Conservation (phyloP, 2,888 invertebrate genomes). For the Xestia sexstrigata region DNA sequence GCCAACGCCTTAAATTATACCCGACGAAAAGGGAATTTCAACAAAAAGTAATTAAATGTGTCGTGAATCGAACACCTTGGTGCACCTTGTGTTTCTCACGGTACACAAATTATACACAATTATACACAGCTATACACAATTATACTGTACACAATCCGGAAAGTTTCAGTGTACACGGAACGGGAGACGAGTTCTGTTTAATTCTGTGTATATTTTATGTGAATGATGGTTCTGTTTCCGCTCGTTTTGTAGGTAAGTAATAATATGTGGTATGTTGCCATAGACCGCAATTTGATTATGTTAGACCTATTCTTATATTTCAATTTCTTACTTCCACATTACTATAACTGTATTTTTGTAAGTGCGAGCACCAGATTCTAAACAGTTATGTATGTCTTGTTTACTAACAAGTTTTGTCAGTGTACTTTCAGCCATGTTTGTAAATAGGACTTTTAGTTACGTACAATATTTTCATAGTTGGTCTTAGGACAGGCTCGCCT, state of each 20-base stretch:
- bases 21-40: slow-evolving; percentile 59
- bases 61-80: slow-evolving; percentile 67
- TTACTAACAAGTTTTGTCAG: neutral
- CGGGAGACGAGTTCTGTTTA: slow-evolving; percentile 50
- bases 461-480: neutral
- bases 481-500: neutral
- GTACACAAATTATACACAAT: slow-evolving; percentile 63
- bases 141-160: slow-evolving; percentile 62
- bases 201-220: slow-evolving; percentile 61
- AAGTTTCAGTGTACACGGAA: slow-evolving; percentile 62
- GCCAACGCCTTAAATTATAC: slow-evolving; percentile 52
- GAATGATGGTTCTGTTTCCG: slow-evolving; percentile 36
- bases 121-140: slow-evolving; percentile 59
- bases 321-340: too few species aligned
- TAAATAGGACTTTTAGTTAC: neutral
- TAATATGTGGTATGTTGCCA: slow-evolving; percentile 12
- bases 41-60: slow-evolving; percentile 68
- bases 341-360: neutral
- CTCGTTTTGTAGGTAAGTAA: slow-evolving; percentile 29
- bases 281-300: neutral
- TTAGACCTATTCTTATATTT: neutral
- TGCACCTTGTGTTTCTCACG: slow-evolving; percentile 67
- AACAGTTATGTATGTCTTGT: neutral
- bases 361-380: neutral
- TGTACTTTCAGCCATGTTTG: neutral